Base-by-base conservation (phyloP, 2,113 vertebrate genomes). In the Agapornis roseicollis region DNA sequence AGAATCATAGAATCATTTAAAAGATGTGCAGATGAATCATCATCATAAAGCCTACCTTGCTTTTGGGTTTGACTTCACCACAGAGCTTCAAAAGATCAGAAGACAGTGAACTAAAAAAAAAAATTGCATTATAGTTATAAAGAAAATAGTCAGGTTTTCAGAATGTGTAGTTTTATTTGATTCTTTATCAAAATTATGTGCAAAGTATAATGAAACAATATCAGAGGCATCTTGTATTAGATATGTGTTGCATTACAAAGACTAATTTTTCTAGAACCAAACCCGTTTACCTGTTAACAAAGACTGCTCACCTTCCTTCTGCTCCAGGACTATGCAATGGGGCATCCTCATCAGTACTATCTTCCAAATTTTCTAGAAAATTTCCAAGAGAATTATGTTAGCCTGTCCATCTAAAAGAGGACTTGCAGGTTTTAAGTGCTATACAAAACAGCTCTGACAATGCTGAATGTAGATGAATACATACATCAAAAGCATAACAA, bases 41-140 rank as follows among this genome's bases (percentile, higher is more conserved):
- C 8, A 39, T 20, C 8, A 68, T 25, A 31, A 16, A 50, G 25
- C 76, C 80, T 98, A 99, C 99, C 99, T 99, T 99, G 96, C 81
- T 99, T 97, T 99, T 99, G 8, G 98, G 98, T 93, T 98, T 99
- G 92, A 98, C 97, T 97, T 99, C 99, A 85, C 99, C 98, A 92
- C 99, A 99, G 72, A 99, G 98, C 96, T 99, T 99, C 98, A 99
- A 97, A 44, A 99, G 98, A 94, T 99, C 99, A 58, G 99, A 98
- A 78, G 99, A 98, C 74, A 99, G 97, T 2, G 98, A 98, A 97
- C 99, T 99, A 94, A 61, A 98, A 96, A 41, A 41, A 64, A 97
- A 95, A 96, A 93, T 80, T 82, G 41, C 50, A 88, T 61, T 19
- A 68, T 29, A 74, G 29, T 95, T 87, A 93, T 39, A 84, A 92